Base-by-base conservation (phyloP, 2,797 vertebrate species). In the Decapterus maruadsi region DNA sequence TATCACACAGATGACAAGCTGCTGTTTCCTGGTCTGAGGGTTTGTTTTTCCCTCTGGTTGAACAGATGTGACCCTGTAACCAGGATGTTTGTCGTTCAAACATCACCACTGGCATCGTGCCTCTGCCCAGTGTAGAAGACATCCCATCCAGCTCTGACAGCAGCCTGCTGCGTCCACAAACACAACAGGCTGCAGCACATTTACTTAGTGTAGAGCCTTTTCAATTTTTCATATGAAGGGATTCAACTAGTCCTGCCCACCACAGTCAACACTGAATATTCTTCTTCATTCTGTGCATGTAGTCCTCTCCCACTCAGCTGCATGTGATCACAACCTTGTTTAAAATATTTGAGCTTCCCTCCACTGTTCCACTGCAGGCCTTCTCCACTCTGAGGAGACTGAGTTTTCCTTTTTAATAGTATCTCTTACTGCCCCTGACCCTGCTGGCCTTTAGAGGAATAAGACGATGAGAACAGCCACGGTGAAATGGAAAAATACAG, bases 391-490 rank as follows among this genome's bases (percentile, higher is more conserved):
- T 13, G 22, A 66, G 42, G 8, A 63, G 40, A 8, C 29, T 34
- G 26, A 5, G 26, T 51, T 56, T 68, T 42, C 7, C 51, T 31
- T 50, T 75, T 75, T 19, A 56, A 57, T 14, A 10, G 26, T 29
- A 11, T 9, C 1, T 45, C 38, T 66, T 36, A 48, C 46, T 68
- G 6, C 16, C 20, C 62, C 19, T 40, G 60, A 65, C 42, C 53
- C 48, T 50, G 2, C 22, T 48, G 42, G 9, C 46, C 22, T 31
- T 64, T 31, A 38, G 12, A 29, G 72, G 43, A 68, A 40, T 17
- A 40, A 54, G 8, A 40, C 55, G 8, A 16, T 40, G 64, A 48
- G 6, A 68, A 68, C 10, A n/a, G 8, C 0, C 11, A 53, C 12
- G 19, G 46, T n/a, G 19, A 22, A 50, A 1, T 9, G 17, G n/a